Base-by-base conservation (phyloP, 2,113 vertebrate species). In the Bubo bubo region DNA sequence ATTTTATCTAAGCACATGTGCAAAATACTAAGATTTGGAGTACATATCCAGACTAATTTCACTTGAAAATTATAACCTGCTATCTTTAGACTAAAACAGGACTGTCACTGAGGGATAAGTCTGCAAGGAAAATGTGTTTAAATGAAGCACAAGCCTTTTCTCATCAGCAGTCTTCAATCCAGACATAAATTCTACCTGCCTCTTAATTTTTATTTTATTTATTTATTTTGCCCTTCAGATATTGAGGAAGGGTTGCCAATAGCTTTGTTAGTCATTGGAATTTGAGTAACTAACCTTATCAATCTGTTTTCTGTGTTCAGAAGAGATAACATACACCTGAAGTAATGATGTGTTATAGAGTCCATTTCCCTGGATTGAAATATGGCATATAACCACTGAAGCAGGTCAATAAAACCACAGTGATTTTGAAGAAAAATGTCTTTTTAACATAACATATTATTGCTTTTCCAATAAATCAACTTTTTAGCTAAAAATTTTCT, bases 381-480 rank as follows among this genome's bases (percentile, higher is more conserved):
- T 88, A 71, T 10, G 23, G 30, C 79, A 8, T 86, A 60, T 86
- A 77, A 63, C 43, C 56, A 74, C 21, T 15, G 68, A 41, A 56
- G 23, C 47, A 84, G 79, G 93, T 93, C 88, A 88, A 96, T 96
- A 86, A 66, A 94, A 83, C 43, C 21, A 49, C 20, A 73, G 59
- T 26, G 43, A 77, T 81, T 95, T 86, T 86, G 72, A 86, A 63
- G 63, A 84, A 92, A 88, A 86, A 80, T 55, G 32, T 72, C 43
- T 92, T 83, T 94, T 95, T 74, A 95, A 95, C 72, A 87, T 81
- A 94, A 79, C 5, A 60, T 23, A 74, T 87, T 81, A 72, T 81
- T 94, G 20, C 14, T 92, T 95, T 86, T 74, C 83, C 73, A 93
- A 60, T 93, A 74, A 88, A 90, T 90, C 49, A 88, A 37, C 53